Percentiles rank a stretch among this genome's conserved stretches.
phyloP scores from a whole-genome alignment of 2,113 vertebrate species.

The Sphyrna mokarran region DNA sequence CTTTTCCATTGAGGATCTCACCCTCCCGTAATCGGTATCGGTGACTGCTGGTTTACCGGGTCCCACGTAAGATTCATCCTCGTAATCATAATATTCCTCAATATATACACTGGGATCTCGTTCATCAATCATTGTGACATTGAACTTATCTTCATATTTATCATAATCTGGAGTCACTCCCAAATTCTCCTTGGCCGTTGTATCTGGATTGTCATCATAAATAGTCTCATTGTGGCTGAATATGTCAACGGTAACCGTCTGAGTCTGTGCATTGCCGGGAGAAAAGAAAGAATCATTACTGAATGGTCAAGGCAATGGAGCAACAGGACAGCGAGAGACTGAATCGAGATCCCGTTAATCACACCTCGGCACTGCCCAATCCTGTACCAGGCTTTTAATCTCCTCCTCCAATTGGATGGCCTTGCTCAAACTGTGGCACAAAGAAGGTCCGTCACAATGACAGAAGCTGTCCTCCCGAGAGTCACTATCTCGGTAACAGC shows the following conservation, averaged over 20 bases:
- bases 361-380: no score
- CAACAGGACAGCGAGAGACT: no score
- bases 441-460: no score
- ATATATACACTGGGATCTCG: background rate
- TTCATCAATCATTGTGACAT: background rate
- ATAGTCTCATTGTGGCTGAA: background rate
- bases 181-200: background rate
- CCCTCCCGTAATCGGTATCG: background rate
- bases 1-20: background rate
- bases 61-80: background rate
- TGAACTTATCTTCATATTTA: background rate
- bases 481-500: no score
- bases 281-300: background rate
- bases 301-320: no score
- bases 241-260: background rate
- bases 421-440: no score
- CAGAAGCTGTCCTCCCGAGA: no score
- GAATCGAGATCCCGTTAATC: no score
- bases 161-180: background rate
- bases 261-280: background rate
- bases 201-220: background rate
- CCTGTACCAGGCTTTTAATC: no score
- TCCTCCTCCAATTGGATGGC: no score
- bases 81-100: conserved; percentile 11
- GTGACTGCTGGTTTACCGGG: background rate